Conservation (phyloP, 2,888 invertebrate genomes). For the Corbicula japonica region DNA sequence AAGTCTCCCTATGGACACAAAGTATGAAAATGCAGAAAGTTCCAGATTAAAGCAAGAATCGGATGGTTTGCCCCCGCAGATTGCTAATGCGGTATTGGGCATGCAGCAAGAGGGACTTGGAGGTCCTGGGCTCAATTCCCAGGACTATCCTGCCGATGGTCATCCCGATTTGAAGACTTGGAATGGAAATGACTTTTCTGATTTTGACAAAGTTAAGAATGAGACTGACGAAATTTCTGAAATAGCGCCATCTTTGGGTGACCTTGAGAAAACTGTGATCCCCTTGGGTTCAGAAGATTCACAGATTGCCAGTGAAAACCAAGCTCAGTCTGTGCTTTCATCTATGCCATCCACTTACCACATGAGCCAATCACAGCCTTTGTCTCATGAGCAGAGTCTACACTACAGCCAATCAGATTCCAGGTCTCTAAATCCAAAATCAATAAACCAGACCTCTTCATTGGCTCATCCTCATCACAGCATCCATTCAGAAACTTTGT, state of each 20-base stretch:
- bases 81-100: conserved; percentile 52
- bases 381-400: background rate
- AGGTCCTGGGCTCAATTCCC: conserved; percentile 8
- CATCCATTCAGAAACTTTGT: conserved; percentile 26
- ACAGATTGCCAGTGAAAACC: background rate
- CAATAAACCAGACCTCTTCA: too few species aligned
- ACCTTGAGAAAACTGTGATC: conserved; percentile 35
- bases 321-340: too few species aligned
- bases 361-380: too few species aligned
- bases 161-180: conserved; percentile 25
- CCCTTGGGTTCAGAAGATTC: conserved; percentile 23
- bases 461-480: background rate
- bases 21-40: conserved; percentile 9
- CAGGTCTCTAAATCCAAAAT: too few species aligned
- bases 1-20: background rate
- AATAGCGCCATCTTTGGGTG: conserved; percentile 31
- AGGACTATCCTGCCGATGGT: conserved; percentile 10
- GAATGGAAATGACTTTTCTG: conserved; percentile 9
- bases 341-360: too few species aligned
- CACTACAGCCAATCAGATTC: conserved; percentile 18
- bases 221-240: conserved; percentile 8
- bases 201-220: conserved; percentile 3
- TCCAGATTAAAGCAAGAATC: conserved; percentile 17
- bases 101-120: conserved; percentile 56
- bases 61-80: conserved; percentile 45